phyloP scores from a whole-genome alignment of 2,888 invertebrate genomes.

The Trichogramma dendrolimi region DNA sequence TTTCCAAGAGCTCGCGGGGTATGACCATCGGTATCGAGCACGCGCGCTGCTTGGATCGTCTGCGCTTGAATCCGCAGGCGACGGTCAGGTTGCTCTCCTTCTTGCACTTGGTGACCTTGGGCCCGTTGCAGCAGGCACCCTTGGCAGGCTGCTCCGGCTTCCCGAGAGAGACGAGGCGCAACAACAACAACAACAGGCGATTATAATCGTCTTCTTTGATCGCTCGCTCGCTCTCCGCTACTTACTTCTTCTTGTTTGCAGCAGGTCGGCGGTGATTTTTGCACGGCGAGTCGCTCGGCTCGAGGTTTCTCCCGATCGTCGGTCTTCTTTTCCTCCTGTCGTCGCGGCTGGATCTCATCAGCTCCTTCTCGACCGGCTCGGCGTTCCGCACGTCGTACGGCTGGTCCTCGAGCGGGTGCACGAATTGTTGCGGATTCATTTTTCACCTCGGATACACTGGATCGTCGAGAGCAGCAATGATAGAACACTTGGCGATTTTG shows the following conservation, averaged over 20 bases:
- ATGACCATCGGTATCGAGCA: slow-evolving; percentile 31
- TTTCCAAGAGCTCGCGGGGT: slow-evolving; percentile 39
- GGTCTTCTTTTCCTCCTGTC: slow-evolving; percentile 27
- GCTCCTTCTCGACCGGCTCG: slow-evolving; percentile 36
- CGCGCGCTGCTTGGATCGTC: too few relatives aligned
- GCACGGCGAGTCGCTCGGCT: background rate
- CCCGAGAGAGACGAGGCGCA: too few relatives aligned
- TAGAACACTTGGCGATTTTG: background rate
- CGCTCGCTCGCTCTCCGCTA: too few relatives aligned
- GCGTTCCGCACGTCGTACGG: slow-evolving; percentile 37
- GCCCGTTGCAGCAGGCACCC: too few relatives aligned
- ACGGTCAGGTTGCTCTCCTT: too few relatives aligned
- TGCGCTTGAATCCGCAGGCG: too few relatives aligned
- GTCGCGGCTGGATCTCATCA: slow-evolving; percentile 38
- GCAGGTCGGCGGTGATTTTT: background rate
- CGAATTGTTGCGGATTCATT: slow-evolving; percentile 2
- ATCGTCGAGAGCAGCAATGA: background rate
- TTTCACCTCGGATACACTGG: background rate
- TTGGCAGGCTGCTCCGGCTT: too few relatives aligned
- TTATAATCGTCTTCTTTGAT: too few relatives aligned
- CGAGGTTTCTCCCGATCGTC: background rate
- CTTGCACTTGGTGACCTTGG: too few relatives aligned
- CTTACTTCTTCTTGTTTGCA: slow-evolving; percentile 16
- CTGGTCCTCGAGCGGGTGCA: slow-evolving; percentile 39
- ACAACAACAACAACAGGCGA: too few relatives aligned